phyloP scores from a whole-genome alignment of 2,888 invertebrate genomes.

The Lacanobia oleracea region DNA sequence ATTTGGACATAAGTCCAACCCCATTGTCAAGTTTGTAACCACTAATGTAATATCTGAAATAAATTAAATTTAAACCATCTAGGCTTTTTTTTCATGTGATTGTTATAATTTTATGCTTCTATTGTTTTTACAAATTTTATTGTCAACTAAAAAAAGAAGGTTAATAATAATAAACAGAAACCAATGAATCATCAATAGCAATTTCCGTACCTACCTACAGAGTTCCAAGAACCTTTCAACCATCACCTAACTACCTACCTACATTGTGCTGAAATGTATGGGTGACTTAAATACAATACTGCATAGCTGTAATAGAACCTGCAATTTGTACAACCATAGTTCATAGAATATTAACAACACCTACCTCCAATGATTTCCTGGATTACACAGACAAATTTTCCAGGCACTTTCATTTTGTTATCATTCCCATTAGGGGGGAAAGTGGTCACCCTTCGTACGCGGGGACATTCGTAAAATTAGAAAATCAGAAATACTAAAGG shows the following conservation, averaged over 20 bases:
- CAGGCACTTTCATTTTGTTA: no score
- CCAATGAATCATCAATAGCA: background rate
- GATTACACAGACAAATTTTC: no score
- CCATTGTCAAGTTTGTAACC: constrained; percentile 78
- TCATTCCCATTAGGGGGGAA: no score
- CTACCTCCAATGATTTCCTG: no score
- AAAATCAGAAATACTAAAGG: no score
- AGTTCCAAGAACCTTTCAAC: background rate
- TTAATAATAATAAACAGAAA: no score
- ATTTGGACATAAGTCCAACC: constrained; percentile 81
- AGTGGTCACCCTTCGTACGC: no score
- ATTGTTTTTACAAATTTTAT: background rate
- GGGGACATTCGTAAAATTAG: no score
- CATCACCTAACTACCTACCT: background rate
- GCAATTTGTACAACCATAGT: no score
- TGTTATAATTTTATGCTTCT: background rate
- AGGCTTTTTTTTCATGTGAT: constrained; percentile 11
- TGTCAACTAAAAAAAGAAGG: no score
- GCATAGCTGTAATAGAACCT: constrained; percentile 2
- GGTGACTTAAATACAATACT: constrained; percentile 20
- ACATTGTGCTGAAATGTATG: background rate
- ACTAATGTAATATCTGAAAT: constrained; percentile 75
- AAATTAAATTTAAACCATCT: constrained; percentile 59
- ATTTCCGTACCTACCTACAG: constrained; percentile 2
- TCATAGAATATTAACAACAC: no score